phyloP scores from a whole-genome alignment of 2,797 vertebrate genomes.

The Decapterus maruadsi region DNA sequence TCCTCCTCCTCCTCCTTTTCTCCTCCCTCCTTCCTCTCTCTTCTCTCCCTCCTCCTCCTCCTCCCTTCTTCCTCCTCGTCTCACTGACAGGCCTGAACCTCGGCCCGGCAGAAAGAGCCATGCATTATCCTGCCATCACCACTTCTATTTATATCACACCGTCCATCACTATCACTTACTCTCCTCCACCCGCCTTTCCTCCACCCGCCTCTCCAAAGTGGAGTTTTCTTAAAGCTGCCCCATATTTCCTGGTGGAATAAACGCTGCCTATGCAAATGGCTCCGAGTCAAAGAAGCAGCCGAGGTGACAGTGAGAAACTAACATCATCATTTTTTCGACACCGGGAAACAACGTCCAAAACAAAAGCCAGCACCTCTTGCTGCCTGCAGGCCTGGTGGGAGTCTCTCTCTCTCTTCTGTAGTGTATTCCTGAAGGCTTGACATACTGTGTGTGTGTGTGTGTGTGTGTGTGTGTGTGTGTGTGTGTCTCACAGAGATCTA shows the following conservation, averaged over 20 bases:
- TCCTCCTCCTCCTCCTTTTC: conserved; percentile 43
- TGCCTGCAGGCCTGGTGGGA: conserved; percentile 62
- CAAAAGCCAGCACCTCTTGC: conserved; percentile 69
- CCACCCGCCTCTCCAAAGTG: conserved; percentile 73
- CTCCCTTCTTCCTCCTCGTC: conserved; percentile 76
- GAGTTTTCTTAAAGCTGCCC: conserved; percentile 88
- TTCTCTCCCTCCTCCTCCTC: conserved; percentile 56
- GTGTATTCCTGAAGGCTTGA: conserved; percentile 69
- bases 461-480: conserved; percentile 40
- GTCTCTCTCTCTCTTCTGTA: conserved; percentile 42
- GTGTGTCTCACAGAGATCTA: conserved; percentile 68
- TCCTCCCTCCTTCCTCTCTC: conserved; percentile 74
- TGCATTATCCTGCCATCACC: conserved; percentile 91
- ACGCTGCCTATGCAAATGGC: conserved; percentile 83
- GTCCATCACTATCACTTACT: conserved; percentile 90
- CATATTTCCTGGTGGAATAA: conserved; percentile 83
- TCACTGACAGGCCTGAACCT: conserved; percentile 87
- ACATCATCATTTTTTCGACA: conserved; percentile 76
- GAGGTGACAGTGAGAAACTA: conserved; percentile 81
- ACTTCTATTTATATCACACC: conserved; percentile 89
- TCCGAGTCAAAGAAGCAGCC: conserved; percentile 74
- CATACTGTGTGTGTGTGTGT: conserved; percentile 40
- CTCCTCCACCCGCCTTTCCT: conserved; percentile 78
- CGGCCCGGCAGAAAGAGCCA: conserved; percentile 84
- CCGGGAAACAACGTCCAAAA: conserved; percentile 71